Evolutionary conservation across 2,888 invertebrate genomes (phyloP), one percentile per base, ranked within the genome.

Genomic region (Drosophila lacicola): DNA sequence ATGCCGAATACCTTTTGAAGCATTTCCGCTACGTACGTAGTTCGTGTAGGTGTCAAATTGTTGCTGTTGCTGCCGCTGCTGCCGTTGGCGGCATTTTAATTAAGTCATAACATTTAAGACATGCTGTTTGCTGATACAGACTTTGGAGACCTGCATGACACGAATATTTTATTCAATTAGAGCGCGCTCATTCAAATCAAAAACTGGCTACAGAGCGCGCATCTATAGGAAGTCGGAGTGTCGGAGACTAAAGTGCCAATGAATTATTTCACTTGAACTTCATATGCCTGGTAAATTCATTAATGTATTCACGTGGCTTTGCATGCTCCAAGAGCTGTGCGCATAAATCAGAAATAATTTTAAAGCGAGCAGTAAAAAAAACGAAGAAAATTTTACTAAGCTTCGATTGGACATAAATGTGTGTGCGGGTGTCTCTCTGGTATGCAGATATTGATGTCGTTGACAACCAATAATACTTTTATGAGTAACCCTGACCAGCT

Each of bases 131-230:
- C 36, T 9, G 9, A 11, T 21, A 34, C 47, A 63, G 37, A 17
- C 53, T 34, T 57, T 39, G 13, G 34, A 39, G 51, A 39, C 49
- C 13, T 10, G 70, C 75, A 66, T 76, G 85, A 67, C 62, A 64
- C 51, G 85, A 82, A 82, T 82, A 76, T 65, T 80, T 77, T 51
- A 44, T 53, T 70, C 67, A 85, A 88, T 82, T 82, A 88, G 37
- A 29, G 58, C 29, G 14, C 8, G 11, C 17, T 11, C 53, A 57
- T 39, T 49, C 9, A 37, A 49, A 53, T 49, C 41, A 37, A 19
- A 44, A 51, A 34, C n/a, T 29, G n/a, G 13, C 14, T 14, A 21
- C n/a, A 11, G 9, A 17, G n/a, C 2, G 14, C 8, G 10, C 25
- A 25, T 19, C 4, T n/a, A 47, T 10, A 25, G 2, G 29, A 5